Conservation (phyloP, 2,888 invertebrate genomes). For the Hetaerina titia region DNA sequence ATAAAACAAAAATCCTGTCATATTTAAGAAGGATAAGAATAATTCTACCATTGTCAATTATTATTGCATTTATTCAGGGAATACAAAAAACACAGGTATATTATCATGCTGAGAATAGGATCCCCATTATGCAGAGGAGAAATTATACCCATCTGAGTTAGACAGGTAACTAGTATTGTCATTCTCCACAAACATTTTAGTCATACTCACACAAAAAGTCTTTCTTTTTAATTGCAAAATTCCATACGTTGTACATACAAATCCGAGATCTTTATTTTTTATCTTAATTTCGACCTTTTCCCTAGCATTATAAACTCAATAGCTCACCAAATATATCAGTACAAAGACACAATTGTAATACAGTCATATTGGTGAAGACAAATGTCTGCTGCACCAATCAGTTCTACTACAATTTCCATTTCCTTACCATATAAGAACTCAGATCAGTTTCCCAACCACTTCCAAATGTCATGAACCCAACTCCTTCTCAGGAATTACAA, state of each 20-base stretch:
- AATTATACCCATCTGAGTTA: slow-evolving; percentile 62
- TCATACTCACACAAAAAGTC: slow-evolving; percentile 65
- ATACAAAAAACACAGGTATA: slow-evolving; percentile 67
- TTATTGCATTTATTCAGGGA: slow-evolving; percentile 67
- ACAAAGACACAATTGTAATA: slow-evolving; percentile 67
- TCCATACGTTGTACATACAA: slow-evolving; percentile 49
- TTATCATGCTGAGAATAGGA: slow-evolving; percentile 66
- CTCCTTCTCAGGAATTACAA: slow-evolving; percentile 62
- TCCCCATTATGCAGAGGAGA: slow-evolving; percentile 67
- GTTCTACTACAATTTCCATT: slow-evolving; percentile 64
- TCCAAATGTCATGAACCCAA: slow-evolving; percentile 55
- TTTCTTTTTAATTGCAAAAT: slow-evolving; percentile 43
- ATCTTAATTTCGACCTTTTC: slow-evolving; percentile 59
- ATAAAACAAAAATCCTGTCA: too few relatives aligned
- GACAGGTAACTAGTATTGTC: slow-evolving; percentile 67
- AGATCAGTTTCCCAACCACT: slow-evolving; percentile 57
- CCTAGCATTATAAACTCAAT: slow-evolving; percentile 53
- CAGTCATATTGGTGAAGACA: slow-evolving; percentile 62
- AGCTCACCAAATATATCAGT: slow-evolving; percentile 66
- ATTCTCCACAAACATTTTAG: slow-evolving; percentile 66
- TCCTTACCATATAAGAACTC: not conserved
- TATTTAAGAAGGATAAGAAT: not conserved
- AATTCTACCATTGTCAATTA: slow-evolving; percentile 47
- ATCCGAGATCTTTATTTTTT: slow-evolving; percentile 61
- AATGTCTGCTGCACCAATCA: slow-evolving; percentile 37